Conservation (phyloP, 1,140 invertebrate species). For the Schmidtea mediterranea region DNA sequence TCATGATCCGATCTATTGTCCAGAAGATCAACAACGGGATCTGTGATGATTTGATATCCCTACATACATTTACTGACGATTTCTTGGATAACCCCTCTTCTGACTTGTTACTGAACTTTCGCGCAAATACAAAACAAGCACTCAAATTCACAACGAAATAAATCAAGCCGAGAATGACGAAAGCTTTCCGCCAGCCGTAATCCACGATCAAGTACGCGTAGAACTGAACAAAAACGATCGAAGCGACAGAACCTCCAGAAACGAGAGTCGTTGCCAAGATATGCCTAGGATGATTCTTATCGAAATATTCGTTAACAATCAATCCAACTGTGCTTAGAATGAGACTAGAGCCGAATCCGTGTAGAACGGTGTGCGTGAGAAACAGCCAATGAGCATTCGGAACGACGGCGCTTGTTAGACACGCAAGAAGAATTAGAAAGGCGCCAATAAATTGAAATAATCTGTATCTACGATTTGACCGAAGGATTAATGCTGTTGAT, state of each 20-base stretch:
- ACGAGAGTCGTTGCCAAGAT: conserved; percentile 4
- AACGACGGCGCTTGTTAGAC: background rate
- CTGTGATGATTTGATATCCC: background rate
- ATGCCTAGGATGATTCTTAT: conserved; percentile 4
- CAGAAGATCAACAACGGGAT: background rate
- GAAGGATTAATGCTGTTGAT: background rate
- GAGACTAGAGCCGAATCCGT: background rate
- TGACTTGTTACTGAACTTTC: background rate
- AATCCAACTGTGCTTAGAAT: conserved; percentile 4
- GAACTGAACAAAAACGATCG: conserved; percentile 5
- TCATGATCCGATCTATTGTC: conserved; percentile 3
- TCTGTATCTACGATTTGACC: background rate
- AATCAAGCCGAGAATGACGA: conserved; percentile 3
- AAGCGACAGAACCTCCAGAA: conserved; percentile 4
- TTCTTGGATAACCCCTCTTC: background rate
- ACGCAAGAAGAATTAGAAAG: background rate
- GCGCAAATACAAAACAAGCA: background rate
- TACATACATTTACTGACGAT: no score
- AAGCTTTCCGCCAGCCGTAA: conserved; percentile 3
- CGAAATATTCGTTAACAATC: conserved; percentile 5
- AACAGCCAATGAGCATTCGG: conserved; percentile 7
- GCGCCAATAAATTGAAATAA: conserved; percentile 2
- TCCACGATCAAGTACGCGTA: conserved; percentile 4
- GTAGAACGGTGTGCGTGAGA: conserved; percentile 4
- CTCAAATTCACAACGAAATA: conserved; percentile 2